Conservation (phyloP, 2,888 invertebrate genomes). For the Dicycla oo region DNA sequence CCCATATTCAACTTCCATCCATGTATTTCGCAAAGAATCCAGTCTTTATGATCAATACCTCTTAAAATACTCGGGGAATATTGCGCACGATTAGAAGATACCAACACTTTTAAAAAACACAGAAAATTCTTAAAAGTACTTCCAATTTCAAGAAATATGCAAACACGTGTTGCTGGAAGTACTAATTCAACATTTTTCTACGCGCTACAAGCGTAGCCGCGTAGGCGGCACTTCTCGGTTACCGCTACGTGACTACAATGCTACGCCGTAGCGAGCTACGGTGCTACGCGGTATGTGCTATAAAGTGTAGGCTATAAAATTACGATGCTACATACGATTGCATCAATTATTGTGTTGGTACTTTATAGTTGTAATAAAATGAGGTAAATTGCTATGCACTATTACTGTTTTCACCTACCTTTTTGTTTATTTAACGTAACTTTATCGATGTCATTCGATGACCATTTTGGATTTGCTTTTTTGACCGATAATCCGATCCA, state of each 20-base stretch:
- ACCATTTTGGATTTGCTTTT: neutral
- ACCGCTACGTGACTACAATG: slow-evolving; percentile 57
- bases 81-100: no score
- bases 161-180: slow-evolving; percentile 24
- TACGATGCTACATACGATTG: slow-evolving; percentile 6
- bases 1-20: neutral
- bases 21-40: neutral
- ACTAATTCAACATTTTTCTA: slow-evolving; percentile 26
- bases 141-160: slow-evolving; percentile 21
- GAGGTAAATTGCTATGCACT: neutral
- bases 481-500: neutral
- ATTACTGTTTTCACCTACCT: no score
- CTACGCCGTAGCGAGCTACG: slow-evolving; percentile 49
- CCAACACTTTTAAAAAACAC: slow-evolving; percentile 6
- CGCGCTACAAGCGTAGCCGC: slow-evolving; percentile 30
- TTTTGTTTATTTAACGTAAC: neutral
- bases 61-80: neutral
- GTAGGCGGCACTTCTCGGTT: slow-evolving; percentile 34
- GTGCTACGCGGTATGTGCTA: slow-evolving; percentile 41
- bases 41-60: neutral
- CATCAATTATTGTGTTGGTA: slow-evolving; percentile 2
- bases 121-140: slow-evolving; percentile 16
- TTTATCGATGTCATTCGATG: neutral
- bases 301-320: slow-evolving; percentile 38
- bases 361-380: slow-evolving; percentile 18